These are phyloP conservation scores for Protaetia brevitarsis DNA, from an alignment of 1,140 invertebrate species.

Conservation along the genomic window DNA sequence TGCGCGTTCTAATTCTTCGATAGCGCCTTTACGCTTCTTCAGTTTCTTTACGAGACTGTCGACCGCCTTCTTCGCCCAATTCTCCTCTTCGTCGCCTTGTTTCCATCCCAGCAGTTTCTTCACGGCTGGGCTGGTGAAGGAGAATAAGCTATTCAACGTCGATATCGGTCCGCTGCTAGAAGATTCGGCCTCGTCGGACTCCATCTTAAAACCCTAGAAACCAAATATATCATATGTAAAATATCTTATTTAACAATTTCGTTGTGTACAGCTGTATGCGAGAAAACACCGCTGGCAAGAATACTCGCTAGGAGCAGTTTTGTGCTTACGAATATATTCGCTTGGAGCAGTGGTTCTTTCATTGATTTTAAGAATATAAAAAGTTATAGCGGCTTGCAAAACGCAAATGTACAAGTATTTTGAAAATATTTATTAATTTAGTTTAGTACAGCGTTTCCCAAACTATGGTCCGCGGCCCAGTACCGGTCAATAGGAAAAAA, in stretches of 20 bases:
- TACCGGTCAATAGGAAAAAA: too few species aligned
- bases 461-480: too few species aligned
- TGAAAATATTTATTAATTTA: too few species aligned
- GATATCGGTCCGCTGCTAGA: slow-evolving; percentile 82
- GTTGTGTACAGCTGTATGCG: background rate
- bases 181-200: slow-evolving; percentile 77
- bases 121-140: slow-evolving; percentile 93
- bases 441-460: too few species aligned
- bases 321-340: background rate
- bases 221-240: slow-evolving; percentile 21
- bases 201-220: slow-evolving; percentile 57
- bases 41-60: slow-evolving; percentile 97
- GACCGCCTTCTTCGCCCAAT: slow-evolving; percentile 99
- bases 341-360: background rate
- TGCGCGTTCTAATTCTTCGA: slow-evolving; percentile 94
- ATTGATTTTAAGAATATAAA: too few species aligned
- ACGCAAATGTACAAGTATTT: too few species aligned
- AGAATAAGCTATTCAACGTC: slow-evolving; percentile 88
- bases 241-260: background rate
- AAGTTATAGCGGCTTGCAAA: too few species aligned
- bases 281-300: background rate
- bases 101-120: slow-evolving; percentile 98
- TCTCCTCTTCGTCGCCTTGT: slow-evolving; percentile 96
- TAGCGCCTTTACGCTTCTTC: slow-evolving; percentile 94
- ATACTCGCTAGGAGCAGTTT: background rate